Evolutionary conservation across 1,140 invertebrate genomes (phyloP).

Genomic region (Drosophila takahashii): DNA sequence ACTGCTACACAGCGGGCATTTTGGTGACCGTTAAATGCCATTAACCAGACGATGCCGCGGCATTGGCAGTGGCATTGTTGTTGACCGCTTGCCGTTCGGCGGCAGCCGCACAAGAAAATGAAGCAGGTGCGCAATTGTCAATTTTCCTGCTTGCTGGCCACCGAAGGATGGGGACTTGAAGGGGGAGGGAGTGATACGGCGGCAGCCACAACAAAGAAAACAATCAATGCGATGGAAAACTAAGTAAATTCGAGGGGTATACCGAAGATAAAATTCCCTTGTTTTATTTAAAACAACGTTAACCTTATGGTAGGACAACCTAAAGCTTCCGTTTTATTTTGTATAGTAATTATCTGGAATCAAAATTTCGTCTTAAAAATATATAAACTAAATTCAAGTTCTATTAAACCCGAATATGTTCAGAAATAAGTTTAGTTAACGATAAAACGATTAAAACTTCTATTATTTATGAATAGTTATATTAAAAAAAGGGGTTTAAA

Average conservation of each 20-base stretch:
- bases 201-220: constrained; percentile 59
- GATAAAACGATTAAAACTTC: no score
- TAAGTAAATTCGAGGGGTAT: neutral
- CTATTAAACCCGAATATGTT: no score
- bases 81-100: constrained; percentile 49
- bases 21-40: constrained; percentile 81
- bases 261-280: constrained; percentile 45
- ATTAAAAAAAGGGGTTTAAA: no score
- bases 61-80: constrained; percentile 74
- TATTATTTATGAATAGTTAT: no score
- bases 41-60: constrained; percentile 75
- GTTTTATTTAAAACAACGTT: neutral
- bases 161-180: constrained; percentile 17
- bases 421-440: no score
- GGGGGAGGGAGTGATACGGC: constrained; percentile 7
- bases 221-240: constrained; percentile 64
- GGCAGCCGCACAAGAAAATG: constrained; percentile 64
- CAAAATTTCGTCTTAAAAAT: no score
- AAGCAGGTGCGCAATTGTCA: constrained; percentile 82
- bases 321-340: no score
- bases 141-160: constrained; percentile 65
- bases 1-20: constrained; percentile 77
- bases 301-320: neutral
- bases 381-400: neutral
- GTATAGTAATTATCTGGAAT: no score